A percentile compares a stretch with the other conserved stretches of the same genome.
These are phyloP conservation scores for Proterorhinus semilunaris DNA, from an alignment of 2,113 vertebrate genomes.

Conservation along the genomic window DNA sequence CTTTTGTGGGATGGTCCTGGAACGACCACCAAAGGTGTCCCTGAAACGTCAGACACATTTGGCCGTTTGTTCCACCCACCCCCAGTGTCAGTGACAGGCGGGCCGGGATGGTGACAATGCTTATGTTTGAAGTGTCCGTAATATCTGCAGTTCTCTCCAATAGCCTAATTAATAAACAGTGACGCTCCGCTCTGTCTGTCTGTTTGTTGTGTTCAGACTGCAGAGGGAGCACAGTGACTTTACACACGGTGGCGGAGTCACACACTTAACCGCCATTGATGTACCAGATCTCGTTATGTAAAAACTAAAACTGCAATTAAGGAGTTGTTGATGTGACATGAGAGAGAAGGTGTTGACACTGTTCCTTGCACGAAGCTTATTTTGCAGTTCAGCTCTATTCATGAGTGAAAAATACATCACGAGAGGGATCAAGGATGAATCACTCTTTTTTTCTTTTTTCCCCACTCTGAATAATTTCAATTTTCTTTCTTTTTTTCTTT, in stretches of 20 bases:
- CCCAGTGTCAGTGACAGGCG: neutral
- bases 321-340: too few species aligned
- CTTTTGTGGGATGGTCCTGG: neutral
- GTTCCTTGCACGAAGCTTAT: too few species aligned
- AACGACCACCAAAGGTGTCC: neutral
- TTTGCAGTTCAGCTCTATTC: too few species aligned
- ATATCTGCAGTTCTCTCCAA: conserved; percentile 7
- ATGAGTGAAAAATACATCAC: too few species aligned
- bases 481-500: too few species aligned
- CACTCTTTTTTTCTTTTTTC: too few species aligned
- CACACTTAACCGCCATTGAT: neutral
- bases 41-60: neutral
- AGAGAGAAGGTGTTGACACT: too few species aligned
- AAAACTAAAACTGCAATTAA: too few species aligned
- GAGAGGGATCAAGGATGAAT: too few species aligned
- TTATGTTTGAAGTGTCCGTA: conserved; percentile 6
- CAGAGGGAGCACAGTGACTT: neutral
- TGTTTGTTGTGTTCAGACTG: neutral
- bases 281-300: too few species aligned
- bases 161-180: conserved; percentile 15
- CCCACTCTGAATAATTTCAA: too few species aligned
- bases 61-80: neutral
- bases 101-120: conserved; percentile 6
- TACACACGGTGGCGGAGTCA: neutral
- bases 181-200: neutral